Percentiles rank a stretch among this genome's conserved stretches.
Conservation (phyloP, 2,888 invertebrate genomes). For the Agonopterix arenella region DNA sequence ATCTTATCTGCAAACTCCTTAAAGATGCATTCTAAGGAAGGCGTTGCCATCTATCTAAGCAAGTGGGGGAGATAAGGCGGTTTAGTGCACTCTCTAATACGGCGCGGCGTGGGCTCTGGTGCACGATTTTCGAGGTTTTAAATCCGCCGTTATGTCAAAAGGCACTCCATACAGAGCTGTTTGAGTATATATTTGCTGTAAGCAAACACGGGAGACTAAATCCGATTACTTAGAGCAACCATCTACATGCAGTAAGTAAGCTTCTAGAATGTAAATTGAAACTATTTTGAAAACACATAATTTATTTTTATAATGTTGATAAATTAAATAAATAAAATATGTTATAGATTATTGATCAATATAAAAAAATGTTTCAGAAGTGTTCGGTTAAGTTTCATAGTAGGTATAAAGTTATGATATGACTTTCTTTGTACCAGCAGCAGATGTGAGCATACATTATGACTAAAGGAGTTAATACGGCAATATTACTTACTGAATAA, state of each 20-base stretch:
- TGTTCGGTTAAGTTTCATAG: constrained; percentile 14
- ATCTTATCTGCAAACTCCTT: constrained; percentile 51
- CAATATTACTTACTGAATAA: constrained; percentile 29
- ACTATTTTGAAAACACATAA: background rate
- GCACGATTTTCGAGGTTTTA: constrained; percentile 42
- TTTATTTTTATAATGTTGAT: background rate
- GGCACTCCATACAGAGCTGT: constrained; percentile 22
- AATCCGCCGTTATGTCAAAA: constrained; percentile 40
- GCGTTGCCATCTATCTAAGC: constrained; percentile 50
- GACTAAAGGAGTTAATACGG: constrained; percentile 27
- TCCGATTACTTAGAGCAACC: constrained; percentile 12
- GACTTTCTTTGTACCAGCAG: constrained; percentile 35
- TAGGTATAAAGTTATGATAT: constrained; percentile 22
- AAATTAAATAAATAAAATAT: too few species aligned
- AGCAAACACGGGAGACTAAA: constrained; percentile 13
- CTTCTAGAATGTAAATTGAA: background rate
- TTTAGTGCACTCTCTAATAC: constrained; percentile 54
- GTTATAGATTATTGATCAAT: background rate
- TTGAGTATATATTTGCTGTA: constrained; percentile 15
- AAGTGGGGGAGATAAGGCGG: constrained; percentile 60
- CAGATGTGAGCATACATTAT: constrained; percentile 32
- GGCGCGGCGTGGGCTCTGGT: constrained; percentile 24
- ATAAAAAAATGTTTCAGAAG: background rate
- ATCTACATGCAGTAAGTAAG: background rate
- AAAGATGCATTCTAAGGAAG: constrained; percentile 61